Conservation (phyloP, 1,140 invertebrate species). For the Trichonephila inaurata region DNA sequence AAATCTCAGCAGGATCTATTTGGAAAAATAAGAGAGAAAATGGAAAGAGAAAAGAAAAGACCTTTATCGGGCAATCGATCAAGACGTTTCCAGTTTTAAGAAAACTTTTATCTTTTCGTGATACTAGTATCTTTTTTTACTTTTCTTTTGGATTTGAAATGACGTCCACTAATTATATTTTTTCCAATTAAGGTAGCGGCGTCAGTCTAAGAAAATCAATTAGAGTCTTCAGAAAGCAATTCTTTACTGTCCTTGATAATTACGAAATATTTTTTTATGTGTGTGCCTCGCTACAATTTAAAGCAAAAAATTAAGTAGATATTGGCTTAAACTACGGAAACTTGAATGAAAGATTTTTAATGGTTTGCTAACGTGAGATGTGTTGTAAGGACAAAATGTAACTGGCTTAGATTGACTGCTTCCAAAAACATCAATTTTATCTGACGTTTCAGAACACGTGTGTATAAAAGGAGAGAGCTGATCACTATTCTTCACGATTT, state of each 20-base stretch:
- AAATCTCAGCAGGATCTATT: slow-evolving; percentile 38
- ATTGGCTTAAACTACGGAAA: slow-evolving; percentile 46
- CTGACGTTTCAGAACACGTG: too few relatives aligned
- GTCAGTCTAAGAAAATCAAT: slow-evolving; percentile 38
- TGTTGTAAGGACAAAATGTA: too few relatives aligned
- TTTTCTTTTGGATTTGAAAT: slow-evolving; percentile 39
- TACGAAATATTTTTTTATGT: neutral
- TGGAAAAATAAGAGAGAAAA: neutral
- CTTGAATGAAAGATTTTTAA: neutral
- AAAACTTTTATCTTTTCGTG: slow-evolving; percentile 18
- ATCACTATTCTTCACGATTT: too few relatives aligned
- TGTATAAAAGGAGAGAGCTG: too few relatives aligned
- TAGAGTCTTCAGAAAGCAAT: slow-evolving; percentile 30
- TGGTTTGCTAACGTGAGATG: neutral
- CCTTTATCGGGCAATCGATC: slow-evolving; percentile 10
- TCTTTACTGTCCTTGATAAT: slow-evolving; percentile 36
- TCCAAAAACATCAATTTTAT: too few relatives aligned
- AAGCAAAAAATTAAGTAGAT: neutral
- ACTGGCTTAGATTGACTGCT: too few relatives aligned
- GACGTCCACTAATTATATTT: slow-evolving; percentile 46
- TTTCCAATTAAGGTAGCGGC: slow-evolving; percentile 26
- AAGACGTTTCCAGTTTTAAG: slow-evolving; percentile 45
- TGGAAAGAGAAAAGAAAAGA: neutral
- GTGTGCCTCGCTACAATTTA: neutral
- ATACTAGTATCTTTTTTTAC: neutral